Evolutionary conservation across 2,888 invertebrate genomes (phyloP), one percentile per base, ranked within the genome.

Genomic region (Drosophila cyrtoloma): DNA sequence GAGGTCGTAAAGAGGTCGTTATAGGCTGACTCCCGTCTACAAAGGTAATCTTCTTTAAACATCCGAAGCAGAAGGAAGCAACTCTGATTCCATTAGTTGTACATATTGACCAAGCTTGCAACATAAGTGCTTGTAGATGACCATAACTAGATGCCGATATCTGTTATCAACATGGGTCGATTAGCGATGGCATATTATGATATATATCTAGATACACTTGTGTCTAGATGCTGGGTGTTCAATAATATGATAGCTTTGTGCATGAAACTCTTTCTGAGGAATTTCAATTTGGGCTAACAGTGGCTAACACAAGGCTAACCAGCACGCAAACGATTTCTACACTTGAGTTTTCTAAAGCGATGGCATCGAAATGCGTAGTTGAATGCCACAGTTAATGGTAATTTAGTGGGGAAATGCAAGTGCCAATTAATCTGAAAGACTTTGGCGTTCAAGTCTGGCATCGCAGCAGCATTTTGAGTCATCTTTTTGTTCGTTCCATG

Each of bases 391-490:
- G 44, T 62, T 28, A 9, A 37, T 39, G 32, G 26, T 5, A 10
- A 66, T 66, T 32, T 39, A 12, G 39, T 57, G 35, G 33, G 19
- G 35, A 28, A 35, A 30, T 55, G 37, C 14, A 55, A 37, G 33
- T 39, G 50, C 26, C 16, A 35, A 56, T 69, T 71, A 22, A 59
- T 47, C 32, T 26, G 37, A 59, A 37, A 33, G 10, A 37, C 14
- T 60, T 55, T 47, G 53, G 26, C 12, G 3, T 16, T 22, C 7
- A 32, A 32, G 30, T 16, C 35, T 33, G 28, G 47, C 60, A 39
- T 51, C 39, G 42, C 56, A 44, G 32, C 6, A 56, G 59, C 56
- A 47, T 50, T 60, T 57, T 47, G 30, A 63, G 61, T 22, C 37
- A 52, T 28, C 63, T 60, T 26, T 47, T 14, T 22, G 10, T 2